phyloP scores from a whole-genome alignment of 1,140 invertebrate genomes.

The Trichonephila inaurata region DNA sequence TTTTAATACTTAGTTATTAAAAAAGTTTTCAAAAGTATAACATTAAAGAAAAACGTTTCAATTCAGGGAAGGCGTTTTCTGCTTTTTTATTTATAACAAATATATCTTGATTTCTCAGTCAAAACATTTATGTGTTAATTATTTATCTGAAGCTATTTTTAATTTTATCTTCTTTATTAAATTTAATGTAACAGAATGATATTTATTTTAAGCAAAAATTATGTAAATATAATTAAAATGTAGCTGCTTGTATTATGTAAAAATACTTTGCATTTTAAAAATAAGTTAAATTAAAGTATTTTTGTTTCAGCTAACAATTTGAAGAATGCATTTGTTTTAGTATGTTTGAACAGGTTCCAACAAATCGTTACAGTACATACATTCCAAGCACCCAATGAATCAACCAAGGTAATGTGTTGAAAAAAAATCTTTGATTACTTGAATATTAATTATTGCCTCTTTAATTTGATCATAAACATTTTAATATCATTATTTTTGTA shows the following conservation, averaged over 20 bases:
- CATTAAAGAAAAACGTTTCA: too few species aligned
- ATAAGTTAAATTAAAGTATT: too few species aligned
- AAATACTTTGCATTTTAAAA: too few species aligned
- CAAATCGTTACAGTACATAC: conserved; percentile 84
- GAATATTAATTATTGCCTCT: too few species aligned
- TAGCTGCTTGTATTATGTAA: too few species aligned
- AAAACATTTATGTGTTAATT: not conserved
- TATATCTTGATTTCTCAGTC: not conserved
- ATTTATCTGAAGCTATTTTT: not conserved
- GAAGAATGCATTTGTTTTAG: conserved; percentile 84
- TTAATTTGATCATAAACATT: too few species aligned
- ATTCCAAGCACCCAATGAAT: conserved; percentile 83
- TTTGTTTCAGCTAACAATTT: conserved; percentile 82
- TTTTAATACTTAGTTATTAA: too few species aligned
- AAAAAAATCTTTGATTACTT: not conserved
- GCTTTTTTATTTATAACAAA: not conserved
- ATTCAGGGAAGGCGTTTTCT: too few species aligned
- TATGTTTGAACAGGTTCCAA: conserved; percentile 84
- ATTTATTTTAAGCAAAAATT: too few species aligned
- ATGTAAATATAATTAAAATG: too few species aligned
- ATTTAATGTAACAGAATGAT: not conserved
- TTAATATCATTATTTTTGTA: too few species aligned
- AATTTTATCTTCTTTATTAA: not conserved
- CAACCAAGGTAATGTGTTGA: conserved; percentile 82
- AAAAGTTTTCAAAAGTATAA: too few species aligned